A percentile compares a stretch with the other conserved stretches of the same genome.
Conservation (phyloP, 2,113 vertebrate genomes). For the Toxotes chatareus region DNA sequence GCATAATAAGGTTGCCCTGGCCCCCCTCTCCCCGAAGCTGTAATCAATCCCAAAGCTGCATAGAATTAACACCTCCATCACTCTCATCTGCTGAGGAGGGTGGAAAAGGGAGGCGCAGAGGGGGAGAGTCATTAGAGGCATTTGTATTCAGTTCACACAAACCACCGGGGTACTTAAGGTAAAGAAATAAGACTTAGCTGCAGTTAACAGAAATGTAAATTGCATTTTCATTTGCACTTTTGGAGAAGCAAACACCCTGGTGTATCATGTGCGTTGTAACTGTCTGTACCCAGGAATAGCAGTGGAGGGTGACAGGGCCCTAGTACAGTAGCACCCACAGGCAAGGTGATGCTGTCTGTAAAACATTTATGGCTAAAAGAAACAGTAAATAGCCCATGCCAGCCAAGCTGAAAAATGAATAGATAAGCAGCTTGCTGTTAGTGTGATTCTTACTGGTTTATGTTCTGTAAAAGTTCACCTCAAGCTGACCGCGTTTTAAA, state of each 20-base stretch:
- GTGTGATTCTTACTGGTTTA: not conserved
- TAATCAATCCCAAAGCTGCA: constrained; percentile 67
- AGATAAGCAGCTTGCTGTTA: constrained; percentile 2
- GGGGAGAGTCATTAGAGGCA: constrained; percentile 28
- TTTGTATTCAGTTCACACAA: constrained; percentile 60
- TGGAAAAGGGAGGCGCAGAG: constrained; percentile 19
- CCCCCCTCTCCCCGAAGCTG: not conserved
- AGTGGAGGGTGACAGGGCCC: constrained; percentile 20
- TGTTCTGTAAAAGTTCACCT: constrained; percentile 23
- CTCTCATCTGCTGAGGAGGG: constrained; percentile 45
- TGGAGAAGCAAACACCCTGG: not conserved
- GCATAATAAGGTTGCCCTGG: constrained; percentile 35
- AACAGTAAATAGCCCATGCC: constrained; percentile 34
- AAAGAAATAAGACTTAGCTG: constrained; percentile 34
- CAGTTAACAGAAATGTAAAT: constrained; percentile 34
- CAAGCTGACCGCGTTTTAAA: constrained; percentile 21
- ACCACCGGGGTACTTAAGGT: constrained; percentile 10
- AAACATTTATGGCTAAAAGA: constrained; percentile 46
- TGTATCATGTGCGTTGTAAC: constrained; percentile 8
- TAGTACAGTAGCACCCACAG: constrained; percentile 44
- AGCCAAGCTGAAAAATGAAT: constrained; percentile 4
- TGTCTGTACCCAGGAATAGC: constrained; percentile 42
- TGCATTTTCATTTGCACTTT: constrained; percentile 19
- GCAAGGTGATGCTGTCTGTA: constrained; percentile 53
- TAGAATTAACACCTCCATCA: constrained; percentile 67